These are phyloP conservation scores for Mayetiola destructor DNA, from an alignment of 2,888 invertebrate species.

Conservation along the genomic window DNA sequence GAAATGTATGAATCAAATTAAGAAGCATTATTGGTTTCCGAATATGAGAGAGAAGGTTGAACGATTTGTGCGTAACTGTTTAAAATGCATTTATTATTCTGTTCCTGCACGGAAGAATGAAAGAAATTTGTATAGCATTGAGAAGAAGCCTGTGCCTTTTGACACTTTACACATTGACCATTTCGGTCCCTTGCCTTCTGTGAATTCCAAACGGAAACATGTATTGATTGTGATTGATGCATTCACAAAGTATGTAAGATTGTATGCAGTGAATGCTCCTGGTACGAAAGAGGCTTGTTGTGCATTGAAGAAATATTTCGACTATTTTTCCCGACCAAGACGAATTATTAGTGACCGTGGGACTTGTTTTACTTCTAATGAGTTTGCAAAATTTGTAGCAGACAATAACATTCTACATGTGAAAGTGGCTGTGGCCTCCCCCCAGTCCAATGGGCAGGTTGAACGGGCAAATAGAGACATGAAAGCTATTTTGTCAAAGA, in stretches of 20 bases:
- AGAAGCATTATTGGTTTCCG: not conserved
- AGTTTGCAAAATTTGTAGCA: constrained; percentile 13
- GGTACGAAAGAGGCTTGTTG: constrained; percentile 3
- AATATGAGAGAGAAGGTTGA: not conserved
- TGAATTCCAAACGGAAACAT: constrained; percentile 6
- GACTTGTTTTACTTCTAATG: constrained; percentile 15
- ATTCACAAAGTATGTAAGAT: constrained; percentile 14
- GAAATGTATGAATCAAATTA: not conserved
- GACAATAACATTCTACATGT: constrained; percentile 14
- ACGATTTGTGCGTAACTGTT: constrained; percentile 2
- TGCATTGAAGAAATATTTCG: not conserved
- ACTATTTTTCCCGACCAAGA: constrained; percentile 12
- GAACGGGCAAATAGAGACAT: constrained; percentile 11
- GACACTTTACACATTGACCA: constrained; percentile 6
- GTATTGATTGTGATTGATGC: constrained; percentile 15
- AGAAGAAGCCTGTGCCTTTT: not conserved
- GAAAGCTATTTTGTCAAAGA: not conserved
- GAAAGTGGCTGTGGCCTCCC: constrained; percentile 12
- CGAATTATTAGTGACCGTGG: constrained; percentile 15
- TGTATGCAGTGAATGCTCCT: constrained; percentile 13
- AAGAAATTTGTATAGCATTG: constrained; percentile 12
- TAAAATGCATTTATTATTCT: constrained; percentile 5
- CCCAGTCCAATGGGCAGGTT: constrained; percentile 16
- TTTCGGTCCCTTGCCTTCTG: not conserved
- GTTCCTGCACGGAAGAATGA: constrained; percentile 11